Base-by-base conservation (phyloP, 2,797 vertebrate species). In the Leptoclinus maculatus region DNA sequence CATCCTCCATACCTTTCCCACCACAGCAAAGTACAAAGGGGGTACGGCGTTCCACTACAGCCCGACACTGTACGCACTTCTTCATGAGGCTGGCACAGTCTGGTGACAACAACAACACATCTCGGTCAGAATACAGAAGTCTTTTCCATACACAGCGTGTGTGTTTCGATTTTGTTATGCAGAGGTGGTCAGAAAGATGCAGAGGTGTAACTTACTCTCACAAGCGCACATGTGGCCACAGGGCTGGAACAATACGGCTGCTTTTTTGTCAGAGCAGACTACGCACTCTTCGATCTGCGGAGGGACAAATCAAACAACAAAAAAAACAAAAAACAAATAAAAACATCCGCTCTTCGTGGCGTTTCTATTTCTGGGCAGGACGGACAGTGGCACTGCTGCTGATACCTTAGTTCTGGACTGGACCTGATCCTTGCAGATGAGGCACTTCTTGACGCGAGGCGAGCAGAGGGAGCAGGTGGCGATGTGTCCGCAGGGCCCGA, bases 171-270 rank as follows among this genome's bases (percentile, higher is more conserved):
- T 17, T 1, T 32, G 2, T 11, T 10, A 58, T 36, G 57, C 2
- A 16, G 23, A 47, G 16, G 34, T 38, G 41, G 2, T 53, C 23
- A 34, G 14, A 51, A 57, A 14, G 47, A 58, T 13, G 14, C 16
- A 6, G 59, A n/a, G 10, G 51, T 43, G 10, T 9, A 78, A 98
- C 98, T 98, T 96, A 99, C 98, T 99, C 91, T 99, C 98, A 96
- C 98, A 99, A 91, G 98, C 98, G 93, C 98, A 99, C 98, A 99
- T 99, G 94, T 99, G 98, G 85, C 98, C 98, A 78, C 98, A 99
- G 83, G 98, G 98, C 89, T 99, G 98, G 92, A 99, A 99, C 83
- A 99, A 96, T 62, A 99, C 97, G 17, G 98, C 97, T 85, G 98
- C 98, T 91, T 99, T 99, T 95, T 99, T 99, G 91, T 99, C 98